Evolutionary conservation across 2,888 invertebrate species (phyloP).

Genomic region (Nephrocerus scutellatus): DNA sequence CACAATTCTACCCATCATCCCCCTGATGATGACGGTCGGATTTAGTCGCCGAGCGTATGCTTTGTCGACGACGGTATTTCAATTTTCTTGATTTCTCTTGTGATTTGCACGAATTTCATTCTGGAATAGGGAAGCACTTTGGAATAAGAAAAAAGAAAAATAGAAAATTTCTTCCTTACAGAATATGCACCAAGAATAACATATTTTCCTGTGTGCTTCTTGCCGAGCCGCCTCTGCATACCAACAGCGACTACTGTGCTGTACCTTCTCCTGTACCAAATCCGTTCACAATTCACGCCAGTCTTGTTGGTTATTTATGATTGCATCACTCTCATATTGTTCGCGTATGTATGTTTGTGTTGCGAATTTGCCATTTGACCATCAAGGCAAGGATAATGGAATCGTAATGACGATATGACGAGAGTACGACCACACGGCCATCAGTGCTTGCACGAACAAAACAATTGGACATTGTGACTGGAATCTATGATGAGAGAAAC

Average conservation of each 20-base stretch:
- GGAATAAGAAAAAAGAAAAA: neutral
- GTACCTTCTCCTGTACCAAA: no score
- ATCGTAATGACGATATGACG: conserved; percentile 1
- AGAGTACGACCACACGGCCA: neutral
- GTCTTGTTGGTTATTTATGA: no score
- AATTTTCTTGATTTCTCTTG: conserved; percentile 3
- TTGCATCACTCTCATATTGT: neutral
- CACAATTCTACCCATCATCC: no score
- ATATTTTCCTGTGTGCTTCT: no score
- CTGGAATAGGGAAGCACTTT: no score
- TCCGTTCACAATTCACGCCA: no score
- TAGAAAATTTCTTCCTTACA: neutral
- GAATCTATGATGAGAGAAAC: no score
- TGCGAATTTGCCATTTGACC: neutral
- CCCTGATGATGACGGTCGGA: no score
- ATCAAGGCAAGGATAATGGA: conserved; percentile 3
- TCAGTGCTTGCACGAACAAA: neutral
- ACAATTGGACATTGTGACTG: conserved; percentile 1
- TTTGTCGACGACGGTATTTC: no score
- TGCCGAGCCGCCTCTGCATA: no score
- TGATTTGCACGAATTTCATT: conserved; percentile 3
- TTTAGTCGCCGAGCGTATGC: no score
- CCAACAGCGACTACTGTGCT: no score
- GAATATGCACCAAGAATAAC: conserved; percentile 1
- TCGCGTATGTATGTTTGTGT: neutral